These are phyloP conservation scores for Misgurnus anguillicaudatus DNA, from an alignment of 2,113 vertebrate species.

Conservation along the genomic window DNA sequence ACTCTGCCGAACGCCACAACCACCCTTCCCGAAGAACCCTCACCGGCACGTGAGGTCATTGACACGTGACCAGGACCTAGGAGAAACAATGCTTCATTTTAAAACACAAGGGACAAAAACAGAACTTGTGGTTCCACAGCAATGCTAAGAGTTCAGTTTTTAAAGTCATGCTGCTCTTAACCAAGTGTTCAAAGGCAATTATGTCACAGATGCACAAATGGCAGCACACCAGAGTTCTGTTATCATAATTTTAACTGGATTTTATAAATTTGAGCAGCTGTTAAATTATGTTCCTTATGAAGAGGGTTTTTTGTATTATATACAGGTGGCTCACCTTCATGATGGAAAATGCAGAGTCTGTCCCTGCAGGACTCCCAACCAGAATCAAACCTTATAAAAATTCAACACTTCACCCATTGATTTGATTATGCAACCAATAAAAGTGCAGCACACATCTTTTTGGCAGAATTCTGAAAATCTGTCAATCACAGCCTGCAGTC, in stretches of 20 bases:
- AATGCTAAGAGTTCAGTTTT: slow-evolving; percentile 34
- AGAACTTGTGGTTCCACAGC: background rate
- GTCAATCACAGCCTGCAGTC: background rate
- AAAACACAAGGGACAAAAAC: background rate
- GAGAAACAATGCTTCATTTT: background rate
- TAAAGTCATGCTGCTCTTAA: slow-evolving; percentile 38
- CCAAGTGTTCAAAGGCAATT: slow-evolving; percentile 24
- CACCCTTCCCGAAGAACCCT: slow-evolving; percentile 73
- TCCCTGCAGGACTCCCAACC: background rate
- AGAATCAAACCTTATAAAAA: too few species aligned
- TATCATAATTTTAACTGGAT: slow-evolving; percentile 11
- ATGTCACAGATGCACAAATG: slow-evolving; percentile 15
- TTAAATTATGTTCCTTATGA: slow-evolving; percentile 34
- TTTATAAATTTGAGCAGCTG: slow-evolving; percentile 16
- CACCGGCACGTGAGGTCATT: slow-evolving; percentile 77
- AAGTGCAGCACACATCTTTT: background rate
- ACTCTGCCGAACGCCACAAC: slow-evolving; percentile 74
- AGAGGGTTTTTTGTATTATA: slow-evolving; percentile 1
- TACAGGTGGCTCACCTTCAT: background rate
- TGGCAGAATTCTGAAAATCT: background rate
- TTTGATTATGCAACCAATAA: background rate
- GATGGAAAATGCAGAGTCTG: background rate
- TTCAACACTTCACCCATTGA: background rate
- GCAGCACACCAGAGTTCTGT: background rate
- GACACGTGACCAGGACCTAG: slow-evolving; percentile 75